Conservation (phyloP, 1,140 invertebrate species). For the Drosophila albomicans region DNA sequence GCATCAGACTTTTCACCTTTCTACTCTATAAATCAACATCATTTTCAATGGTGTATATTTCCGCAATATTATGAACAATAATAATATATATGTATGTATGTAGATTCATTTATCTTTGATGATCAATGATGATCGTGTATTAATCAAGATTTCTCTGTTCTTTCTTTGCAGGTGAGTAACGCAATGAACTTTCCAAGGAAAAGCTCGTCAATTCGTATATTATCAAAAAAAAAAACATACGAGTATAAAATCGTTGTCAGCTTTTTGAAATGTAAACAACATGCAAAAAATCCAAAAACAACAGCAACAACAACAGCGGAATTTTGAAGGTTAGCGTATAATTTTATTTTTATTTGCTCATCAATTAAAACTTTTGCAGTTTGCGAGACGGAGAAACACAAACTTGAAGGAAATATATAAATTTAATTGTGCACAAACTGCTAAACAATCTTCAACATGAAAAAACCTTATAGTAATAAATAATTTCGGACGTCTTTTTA, state of each 20-base stretch:
- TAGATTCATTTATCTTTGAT: not conserved
- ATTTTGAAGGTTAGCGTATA: conserved; percentile 68
- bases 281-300: conserved; percentile 49
- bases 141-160: conserved; percentile 38
- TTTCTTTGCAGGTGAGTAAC: conserved; percentile 72
- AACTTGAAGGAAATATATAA: conserved; percentile 13
- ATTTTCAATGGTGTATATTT: no score
- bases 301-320: conserved; percentile 38
- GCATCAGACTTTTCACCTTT: not conserved
- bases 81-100: not conserved
- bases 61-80: conserved; percentile 7
- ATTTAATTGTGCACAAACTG: conserved; percentile 32
- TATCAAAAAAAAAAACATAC: conserved; percentile 28
- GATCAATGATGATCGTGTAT: conserved; percentile 1
- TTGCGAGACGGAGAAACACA: conserved; percentile 26
- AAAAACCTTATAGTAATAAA: not conserved
- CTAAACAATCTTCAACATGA: conserved; percentile 14
- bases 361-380: conserved; percentile 64
- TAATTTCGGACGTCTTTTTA: not conserved
- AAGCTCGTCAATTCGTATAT: conserved; percentile 20
- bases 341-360: conserved; percentile 72
- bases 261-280: conserved; percentile 69
- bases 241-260: conserved; percentile 41
- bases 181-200: conserved; percentile 38
- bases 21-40: not conserved